Conservation (phyloP, 1,140 invertebrate genomes). For the Lerema accius region DNA sequence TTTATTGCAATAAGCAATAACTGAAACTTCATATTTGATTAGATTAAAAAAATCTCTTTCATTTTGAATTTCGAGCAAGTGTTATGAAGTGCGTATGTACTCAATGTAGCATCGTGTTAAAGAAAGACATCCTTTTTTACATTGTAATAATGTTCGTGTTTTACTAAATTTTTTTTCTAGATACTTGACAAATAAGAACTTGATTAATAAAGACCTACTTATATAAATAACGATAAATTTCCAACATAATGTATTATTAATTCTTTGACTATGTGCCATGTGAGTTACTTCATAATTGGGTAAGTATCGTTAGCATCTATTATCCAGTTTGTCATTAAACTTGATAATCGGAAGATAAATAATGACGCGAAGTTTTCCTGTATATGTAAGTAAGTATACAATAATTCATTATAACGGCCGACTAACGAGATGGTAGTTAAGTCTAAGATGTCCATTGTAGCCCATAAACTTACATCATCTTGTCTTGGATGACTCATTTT, state of each 20-base stretch:
- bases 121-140: too few relatives aligned
- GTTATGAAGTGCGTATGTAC: too few relatives aligned
- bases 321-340: neutral
- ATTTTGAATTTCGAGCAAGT: too few relatives aligned
- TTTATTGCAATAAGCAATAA: neutral
- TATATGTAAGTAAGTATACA: neutral
- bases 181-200: too few relatives aligned
- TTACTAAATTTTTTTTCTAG: too few relatives aligned
- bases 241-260: too few relatives aligned
- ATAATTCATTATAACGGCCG: neutral
- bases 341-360: neutral
- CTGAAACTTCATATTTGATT: neutral
- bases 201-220: too few relatives aligned
- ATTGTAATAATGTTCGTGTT: too few relatives aligned
- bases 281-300: neutral
- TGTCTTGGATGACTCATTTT: conserved; percentile 2
- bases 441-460: neutral
- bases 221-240: too few relatives aligned
- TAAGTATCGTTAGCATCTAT: neutral
- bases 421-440: conserved; percentile 11
- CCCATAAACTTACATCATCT: conserved; percentile 1
- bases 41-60: too few relatives aligned
- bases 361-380: neutral
- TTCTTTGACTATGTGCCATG: neutral
- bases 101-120: too few relatives aligned